Evolutionary conservation across 2,888 invertebrate species (phyloP).

Genomic region (Choristoneura rosaceana): DNA sequence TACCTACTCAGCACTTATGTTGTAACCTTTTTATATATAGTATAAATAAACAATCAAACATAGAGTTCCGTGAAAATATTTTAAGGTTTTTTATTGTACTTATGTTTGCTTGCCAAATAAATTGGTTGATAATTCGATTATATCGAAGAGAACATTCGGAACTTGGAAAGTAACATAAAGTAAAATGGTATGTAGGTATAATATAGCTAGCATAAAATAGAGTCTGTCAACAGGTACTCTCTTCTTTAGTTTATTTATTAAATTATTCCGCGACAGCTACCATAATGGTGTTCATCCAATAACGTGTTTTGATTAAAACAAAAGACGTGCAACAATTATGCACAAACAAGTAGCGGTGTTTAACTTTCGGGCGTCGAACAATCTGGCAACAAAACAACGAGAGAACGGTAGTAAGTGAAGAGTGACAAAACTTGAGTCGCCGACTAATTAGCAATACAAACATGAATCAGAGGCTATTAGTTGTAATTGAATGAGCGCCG

Average conservation of each 20-base stretch:
- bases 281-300: neutral
- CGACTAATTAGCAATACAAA: slow-evolving; percentile 85
- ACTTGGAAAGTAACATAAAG: neutral
- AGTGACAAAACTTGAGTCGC: slow-evolving; percentile 84
- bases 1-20: too few species aligned
- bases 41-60: too few species aligned
- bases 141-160: too few species aligned
- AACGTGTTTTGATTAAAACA: slow-evolving; percentile 48
- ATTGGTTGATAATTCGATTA: too few species aligned
- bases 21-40: too few species aligned
- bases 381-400: slow-evolving; percentile 75
- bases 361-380: slow-evolving; percentile 67
- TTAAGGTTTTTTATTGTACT: too few species aligned
- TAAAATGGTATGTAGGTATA: neutral
- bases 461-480: slow-evolving; percentile 85
- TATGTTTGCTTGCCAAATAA: too few species aligned
- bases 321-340: slow-evolving; percentile 67
- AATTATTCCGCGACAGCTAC: neutral
- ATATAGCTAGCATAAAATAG: too few species aligned
- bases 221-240: neutral
- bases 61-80: too few species aligned
- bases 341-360: slow-evolving; percentile 66
- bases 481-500: slow-evolving; percentile 84
- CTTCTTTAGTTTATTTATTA: neutral
- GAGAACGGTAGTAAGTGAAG: slow-evolving; percentile 73